Evolutionary conservation across 2,113 vertebrate species (phyloP).

Genomic region (Dicrurus megarhynchus): DNA sequence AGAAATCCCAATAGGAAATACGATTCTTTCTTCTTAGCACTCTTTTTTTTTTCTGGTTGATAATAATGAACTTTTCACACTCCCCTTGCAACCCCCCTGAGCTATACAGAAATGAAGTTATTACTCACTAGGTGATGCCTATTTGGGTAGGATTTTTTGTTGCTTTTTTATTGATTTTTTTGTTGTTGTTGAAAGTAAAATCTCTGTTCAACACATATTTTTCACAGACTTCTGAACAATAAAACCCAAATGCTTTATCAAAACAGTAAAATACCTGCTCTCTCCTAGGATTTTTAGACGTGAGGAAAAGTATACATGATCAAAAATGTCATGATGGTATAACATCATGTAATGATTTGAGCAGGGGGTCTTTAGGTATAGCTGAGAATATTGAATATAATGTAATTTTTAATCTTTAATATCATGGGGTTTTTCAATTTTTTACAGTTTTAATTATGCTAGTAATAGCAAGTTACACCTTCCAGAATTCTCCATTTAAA

Average conservation of each 20-base stretch:
- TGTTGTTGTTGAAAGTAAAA: slow-evolving; percentile 28
- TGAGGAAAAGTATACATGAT: background rate
- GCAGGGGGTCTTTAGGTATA: accelerated
- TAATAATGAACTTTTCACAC: slow-evolving; percentile 92
- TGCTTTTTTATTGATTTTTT: slow-evolving; percentile 58
- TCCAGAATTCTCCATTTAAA: slow-evolving; percentile 31
- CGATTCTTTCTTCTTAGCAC: slow-evolving; percentile 84
- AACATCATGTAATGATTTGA: background rate
- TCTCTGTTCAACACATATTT: slow-evolving; percentile 49
- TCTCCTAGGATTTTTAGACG: background rate
- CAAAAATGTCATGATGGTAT: slow-evolving; percentile 9
- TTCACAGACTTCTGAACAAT: slow-evolving; percentile 6
- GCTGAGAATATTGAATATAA: background rate
- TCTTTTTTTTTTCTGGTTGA: slow-evolving; percentile 78
- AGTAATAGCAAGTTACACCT: background rate
- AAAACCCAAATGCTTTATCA: background rate
- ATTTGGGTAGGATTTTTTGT: slow-evolving; percentile 62
- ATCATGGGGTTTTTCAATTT: background rate
- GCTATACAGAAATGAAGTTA: slow-evolving; percentile 79
- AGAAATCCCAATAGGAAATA: slow-evolving; percentile 83
- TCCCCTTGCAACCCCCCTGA: slow-evolving; percentile 83
- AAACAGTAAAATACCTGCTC: slow-evolving; percentile 10
- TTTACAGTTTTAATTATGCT: background rate
- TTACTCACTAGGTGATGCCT: slow-evolving; percentile 73
- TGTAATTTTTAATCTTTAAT: background rate